These are phyloP conservation scores for Pantherophis guttatus DNA, from an alignment of 2,113 vertebrate genomes.

Conservation along the genomic window DNA sequence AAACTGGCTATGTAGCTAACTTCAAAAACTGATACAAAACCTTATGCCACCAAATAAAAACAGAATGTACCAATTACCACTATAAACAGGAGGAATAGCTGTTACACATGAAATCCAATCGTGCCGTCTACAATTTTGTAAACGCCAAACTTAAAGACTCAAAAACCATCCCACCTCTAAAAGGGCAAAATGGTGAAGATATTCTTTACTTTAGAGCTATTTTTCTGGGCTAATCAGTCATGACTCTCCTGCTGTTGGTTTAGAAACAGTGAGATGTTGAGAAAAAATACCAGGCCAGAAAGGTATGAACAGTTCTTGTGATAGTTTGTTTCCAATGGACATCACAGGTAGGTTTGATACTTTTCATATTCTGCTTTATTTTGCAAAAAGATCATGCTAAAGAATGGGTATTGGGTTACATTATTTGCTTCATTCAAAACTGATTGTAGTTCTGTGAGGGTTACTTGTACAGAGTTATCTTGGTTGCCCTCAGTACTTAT, in stretches of 20 bases:
- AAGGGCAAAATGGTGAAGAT: too few relatives aligned
- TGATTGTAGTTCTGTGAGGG: not conserved
- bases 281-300: not conserved
- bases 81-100: too few relatives aligned
- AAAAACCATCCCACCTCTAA: too few relatives aligned
- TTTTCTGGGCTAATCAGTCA: not conserved
- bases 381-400: not conserved
- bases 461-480: not conserved
- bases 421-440: not conserved
- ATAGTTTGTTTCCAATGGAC: not conserved
- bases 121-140: too few relatives aligned
- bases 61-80: too few relatives aligned
- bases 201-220: not conserved
- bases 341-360: not conserved
- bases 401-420: not conserved
- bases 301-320: not conserved
- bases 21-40: too few relatives aligned
- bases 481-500: not conserved
- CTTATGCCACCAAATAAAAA: too few relatives aligned
- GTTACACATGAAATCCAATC: too few relatives aligned
- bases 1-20: too few relatives aligned
- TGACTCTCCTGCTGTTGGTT: not conserved
- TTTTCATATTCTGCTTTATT: not conserved
- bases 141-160: too few relatives aligned
- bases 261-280: not conserved